phyloP scores from a whole-genome alignment of 2,797 vertebrate genomes.

The Lagocephalus sceleratus region DNA sequence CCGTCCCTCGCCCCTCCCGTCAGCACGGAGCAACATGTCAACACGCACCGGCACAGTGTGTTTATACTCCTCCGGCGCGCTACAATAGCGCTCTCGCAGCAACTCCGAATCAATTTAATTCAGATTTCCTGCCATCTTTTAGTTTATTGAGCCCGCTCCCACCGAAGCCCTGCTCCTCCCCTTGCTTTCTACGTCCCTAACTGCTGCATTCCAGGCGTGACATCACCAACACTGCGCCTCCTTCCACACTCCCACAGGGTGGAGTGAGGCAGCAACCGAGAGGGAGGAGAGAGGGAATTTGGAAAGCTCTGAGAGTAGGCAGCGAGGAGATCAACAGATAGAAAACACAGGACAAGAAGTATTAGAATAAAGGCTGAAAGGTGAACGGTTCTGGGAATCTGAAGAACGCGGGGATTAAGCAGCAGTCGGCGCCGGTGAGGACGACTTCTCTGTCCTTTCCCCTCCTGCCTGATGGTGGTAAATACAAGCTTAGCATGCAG shows the following conservation, averaged over 20 bases:
- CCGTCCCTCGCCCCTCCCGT: slow-evolving; percentile 35
- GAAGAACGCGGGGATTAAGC: slow-evolving; percentile 32
- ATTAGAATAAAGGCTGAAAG: slow-evolving; percentile 1
- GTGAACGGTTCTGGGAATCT: slow-evolving; percentile 10
- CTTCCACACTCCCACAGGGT: slow-evolving; percentile 74
- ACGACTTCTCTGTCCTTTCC: slow-evolving; percentile 12
- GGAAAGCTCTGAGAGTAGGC: slow-evolving; percentile 49
- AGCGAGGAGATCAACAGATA: slow-evolving; percentile 50
- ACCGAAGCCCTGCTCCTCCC: slow-evolving; percentile 47
- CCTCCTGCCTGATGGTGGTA: slow-evolving; percentile 27
- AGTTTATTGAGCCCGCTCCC: slow-evolving; percentile 30
- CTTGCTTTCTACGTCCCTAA: slow-evolving; percentile 58
- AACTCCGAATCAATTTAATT: slow-evolving; percentile 1
- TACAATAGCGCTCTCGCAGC: background rate
- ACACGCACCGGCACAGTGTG: slow-evolving; percentile 6
- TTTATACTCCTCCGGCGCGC: slow-evolving; percentile 1
- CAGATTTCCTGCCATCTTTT: background rate
- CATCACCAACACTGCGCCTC: slow-evolving; percentile 72
- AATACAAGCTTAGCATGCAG: slow-evolving; percentile 15
- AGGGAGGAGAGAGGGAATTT: slow-evolving; percentile 54
- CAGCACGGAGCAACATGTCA: slow-evolving; percentile 23
- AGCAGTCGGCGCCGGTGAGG: slow-evolving; percentile 25
- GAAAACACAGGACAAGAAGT: slow-evolving; percentile 27
- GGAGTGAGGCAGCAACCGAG: slow-evolving; percentile 60
- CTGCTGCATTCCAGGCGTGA: slow-evolving; percentile 80